phyloP scores from a whole-genome alignment of 2,888 invertebrate genomes.

The Phragmatobia fuliginosa region DNA sequence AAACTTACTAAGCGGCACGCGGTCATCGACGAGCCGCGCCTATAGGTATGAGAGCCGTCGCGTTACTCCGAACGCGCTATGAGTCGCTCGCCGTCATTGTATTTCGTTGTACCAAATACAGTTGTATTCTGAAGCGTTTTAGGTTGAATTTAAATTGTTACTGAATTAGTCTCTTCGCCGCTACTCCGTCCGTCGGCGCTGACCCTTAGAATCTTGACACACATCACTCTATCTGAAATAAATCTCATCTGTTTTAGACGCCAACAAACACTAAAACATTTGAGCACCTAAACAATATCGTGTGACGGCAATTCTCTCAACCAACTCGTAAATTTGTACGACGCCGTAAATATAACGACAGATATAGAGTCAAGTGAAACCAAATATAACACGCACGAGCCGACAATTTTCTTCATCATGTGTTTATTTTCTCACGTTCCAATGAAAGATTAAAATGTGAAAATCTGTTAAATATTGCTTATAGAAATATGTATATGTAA shows the following conservation, averaged over 20 bases:
- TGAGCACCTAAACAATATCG: slow-evolving; percentile 17
- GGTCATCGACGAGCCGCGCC: too few relatives aligned
- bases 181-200: too few relatives aligned
- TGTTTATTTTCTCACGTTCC: not conserved
- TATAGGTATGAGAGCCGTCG: too few relatives aligned
- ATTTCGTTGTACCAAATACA: too few relatives aligned
- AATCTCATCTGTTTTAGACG: slow-evolving; percentile 8
- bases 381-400: slow-evolving; percentile 11
- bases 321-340: slow-evolving; percentile 33
- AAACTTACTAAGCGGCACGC: too few relatives aligned
- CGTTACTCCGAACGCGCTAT: too few relatives aligned
- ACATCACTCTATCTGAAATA: slow-evolving; percentile 4
- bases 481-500: too few relatives aligned
- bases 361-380: slow-evolving; percentile 30
- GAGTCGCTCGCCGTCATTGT: too few relatives aligned
- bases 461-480: too few relatives aligned
- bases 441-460: not conserved
- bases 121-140: too few relatives aligned
- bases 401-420: not conserved
- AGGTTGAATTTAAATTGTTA: too few relatives aligned
- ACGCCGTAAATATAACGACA: slow-evolving; percentile 32
- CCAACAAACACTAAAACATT: slow-evolving; percentile 9
- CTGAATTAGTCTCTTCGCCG: too few relatives aligned
- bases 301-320: slow-evolving; percentile 24
- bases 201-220: not conserved